phyloP scores from a whole-genome alignment of 2,888 invertebrate species.

The Heliconius ethilla region DNA sequence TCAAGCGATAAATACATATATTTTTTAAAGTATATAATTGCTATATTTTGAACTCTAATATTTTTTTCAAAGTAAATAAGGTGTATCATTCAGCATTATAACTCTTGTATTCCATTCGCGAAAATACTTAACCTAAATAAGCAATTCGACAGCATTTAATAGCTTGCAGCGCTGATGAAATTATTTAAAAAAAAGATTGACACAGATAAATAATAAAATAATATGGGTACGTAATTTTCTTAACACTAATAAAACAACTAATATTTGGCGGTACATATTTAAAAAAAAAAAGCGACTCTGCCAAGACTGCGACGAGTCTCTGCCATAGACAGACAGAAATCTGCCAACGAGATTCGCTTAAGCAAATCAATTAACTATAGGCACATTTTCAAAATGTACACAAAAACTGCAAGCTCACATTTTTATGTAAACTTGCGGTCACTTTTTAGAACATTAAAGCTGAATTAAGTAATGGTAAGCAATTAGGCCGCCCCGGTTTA shows the following conservation, averaged over 20 bases:
- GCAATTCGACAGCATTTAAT: not conserved
- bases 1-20: no score
- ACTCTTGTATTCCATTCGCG: not conserved
- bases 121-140: not conserved
- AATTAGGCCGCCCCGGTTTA: slow-evolving; percentile 49
- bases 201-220: not conserved
- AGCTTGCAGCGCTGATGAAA: not conserved
- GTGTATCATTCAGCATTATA: not conserved
- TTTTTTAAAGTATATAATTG: not conserved
- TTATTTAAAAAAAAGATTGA: not conserved
- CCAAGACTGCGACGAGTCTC: not conserved
- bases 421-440: not conserved
- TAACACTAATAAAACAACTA: not conserved
- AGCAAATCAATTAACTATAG: not conserved
- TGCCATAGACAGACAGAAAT: not conserved
- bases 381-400: not conserved
- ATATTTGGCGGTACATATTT: not conserved
- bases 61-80: not conserved
- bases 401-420: not conserved
- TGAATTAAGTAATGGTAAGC: slow-evolving; percentile 41
- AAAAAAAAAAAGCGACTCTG: no score
- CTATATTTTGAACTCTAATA: not conserved
- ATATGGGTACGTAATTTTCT: not conserved
- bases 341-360: not conserved
- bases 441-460: slow-evolving; percentile 34